Evolutionary conservation across 1,140 invertebrate species (phyloP).

Genomic region (Temnothorax curvispinosus): DNA sequence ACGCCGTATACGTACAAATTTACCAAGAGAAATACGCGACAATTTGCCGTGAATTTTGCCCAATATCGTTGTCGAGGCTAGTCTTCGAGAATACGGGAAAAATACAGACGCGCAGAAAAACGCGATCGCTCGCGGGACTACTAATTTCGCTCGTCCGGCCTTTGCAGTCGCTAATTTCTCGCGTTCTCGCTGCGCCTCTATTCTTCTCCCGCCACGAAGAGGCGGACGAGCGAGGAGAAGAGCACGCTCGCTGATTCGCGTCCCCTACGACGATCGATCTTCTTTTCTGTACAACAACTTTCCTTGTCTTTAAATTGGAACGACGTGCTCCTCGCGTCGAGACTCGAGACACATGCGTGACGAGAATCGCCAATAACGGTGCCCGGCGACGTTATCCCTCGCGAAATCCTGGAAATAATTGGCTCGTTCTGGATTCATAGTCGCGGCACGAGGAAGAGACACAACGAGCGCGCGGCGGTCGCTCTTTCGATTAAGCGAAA

Average conservation of each 20-base stretch:
- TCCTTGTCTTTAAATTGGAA: constrained; percentile 66
- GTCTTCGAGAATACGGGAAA: not conserved
- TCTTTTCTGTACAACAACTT: constrained; percentile 11
- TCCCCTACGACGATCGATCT: constrained; percentile 11
- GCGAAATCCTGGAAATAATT: constrained; percentile 61
- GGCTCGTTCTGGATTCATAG: constrained; percentile 54
- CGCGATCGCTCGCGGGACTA: constrained; percentile 33
- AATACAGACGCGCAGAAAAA: not conserved
- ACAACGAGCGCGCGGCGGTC: not conserved
- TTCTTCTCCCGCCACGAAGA: constrained; percentile 20
- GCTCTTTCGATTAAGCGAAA: constrained; percentile 36
- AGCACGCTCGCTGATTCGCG: not conserved
- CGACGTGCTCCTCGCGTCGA: constrained; percentile 28
- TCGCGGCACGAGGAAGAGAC: constrained; percentile 15
- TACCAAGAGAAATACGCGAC: not conserved
- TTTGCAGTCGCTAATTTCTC: constrained; percentile 43
- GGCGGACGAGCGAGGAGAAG: not conserved
- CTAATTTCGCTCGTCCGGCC: constrained; percentile 37
- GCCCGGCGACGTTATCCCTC: not conserved
- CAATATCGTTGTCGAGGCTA: constrained; percentile 7
- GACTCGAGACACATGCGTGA: constrained; percentile 55
- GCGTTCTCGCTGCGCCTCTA: constrained; percentile 46
- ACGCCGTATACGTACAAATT: not conserved
- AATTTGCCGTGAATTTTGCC: constrained; percentile 13
- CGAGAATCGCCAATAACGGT: constrained; percentile 46